phyloP scores from a whole-genome alignment of 2,888 invertebrate species.

The Drosophila nigritarsus region DNA sequence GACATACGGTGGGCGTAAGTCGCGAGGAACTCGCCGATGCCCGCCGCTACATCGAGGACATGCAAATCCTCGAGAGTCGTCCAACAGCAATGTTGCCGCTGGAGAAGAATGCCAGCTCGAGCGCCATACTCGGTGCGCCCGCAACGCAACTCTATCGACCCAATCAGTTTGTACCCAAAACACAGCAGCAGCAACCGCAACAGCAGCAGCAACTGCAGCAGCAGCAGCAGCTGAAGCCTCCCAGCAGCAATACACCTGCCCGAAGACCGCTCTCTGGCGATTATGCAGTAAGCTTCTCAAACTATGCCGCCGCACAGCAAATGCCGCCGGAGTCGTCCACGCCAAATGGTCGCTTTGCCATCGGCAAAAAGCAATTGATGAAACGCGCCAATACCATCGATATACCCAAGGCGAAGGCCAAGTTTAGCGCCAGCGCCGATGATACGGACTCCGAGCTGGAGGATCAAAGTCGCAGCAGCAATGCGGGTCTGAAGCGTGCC shows the following conservation, averaged over 20 bases:
- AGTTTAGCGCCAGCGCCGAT: constrained; percentile 82
- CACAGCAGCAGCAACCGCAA: constrained; percentile 11
- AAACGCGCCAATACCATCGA: constrained; percentile 96
- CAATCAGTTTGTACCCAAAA: constrained; percentile 82
- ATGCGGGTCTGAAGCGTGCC: constrained; percentile 86
- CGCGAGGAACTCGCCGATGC: constrained; percentile 92
- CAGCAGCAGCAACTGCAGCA: constrained; percentile 4
- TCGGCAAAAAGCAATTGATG: constrained; percentile 90
- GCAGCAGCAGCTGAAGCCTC: constrained; percentile 7
- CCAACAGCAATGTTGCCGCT: constrained; percentile 71
- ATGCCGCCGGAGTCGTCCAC: constrained; percentile 80
- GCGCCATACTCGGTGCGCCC: constrained; percentile 78
- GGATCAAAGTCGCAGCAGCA: constrained; percentile 52
- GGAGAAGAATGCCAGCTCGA: constrained; percentile 86
- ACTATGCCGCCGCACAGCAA: constrained; percentile 45
- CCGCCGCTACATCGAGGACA: constrained; percentile 90
- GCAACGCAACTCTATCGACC: constrained; percentile 78
- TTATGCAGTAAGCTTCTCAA: constrained; percentile 76
- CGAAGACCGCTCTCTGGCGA: constrained; percentile 80
- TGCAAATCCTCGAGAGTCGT: constrained; percentile 84
- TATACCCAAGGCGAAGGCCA: constrained; percentile 89
- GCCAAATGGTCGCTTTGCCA: constrained; percentile 64
- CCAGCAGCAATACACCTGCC: constrained; percentile 15
- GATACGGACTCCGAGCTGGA: constrained; percentile 85
- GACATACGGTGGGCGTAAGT: constrained; percentile 94